phyloP scores from a whole-genome alignment of 2,888 invertebrate species.

The Petrolisthes manimaculis region DNA sequence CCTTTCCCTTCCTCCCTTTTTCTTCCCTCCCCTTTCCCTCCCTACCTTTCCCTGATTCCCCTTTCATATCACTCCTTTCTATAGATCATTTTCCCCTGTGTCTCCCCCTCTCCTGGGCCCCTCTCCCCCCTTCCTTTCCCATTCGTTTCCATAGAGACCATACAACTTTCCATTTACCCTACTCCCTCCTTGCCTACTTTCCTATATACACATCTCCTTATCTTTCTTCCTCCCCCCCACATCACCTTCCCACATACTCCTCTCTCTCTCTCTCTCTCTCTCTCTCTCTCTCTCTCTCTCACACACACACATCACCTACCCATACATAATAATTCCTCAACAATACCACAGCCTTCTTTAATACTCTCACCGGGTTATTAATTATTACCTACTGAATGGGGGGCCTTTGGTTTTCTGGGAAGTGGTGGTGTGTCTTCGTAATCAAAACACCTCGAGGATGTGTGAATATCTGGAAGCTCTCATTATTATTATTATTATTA shows the following conservation, averaged over 20 bases:
- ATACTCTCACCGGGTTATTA: too few species aligned
- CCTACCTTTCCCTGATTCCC: neutral
- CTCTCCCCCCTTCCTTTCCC: neutral
- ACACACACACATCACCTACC: neutral
- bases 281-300: constrained; percentile 26
- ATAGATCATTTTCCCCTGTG: neutral
- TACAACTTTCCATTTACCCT: too few species aligned
- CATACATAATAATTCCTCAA: neutral
- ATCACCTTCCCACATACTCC: neutral
- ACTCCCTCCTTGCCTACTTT: neutral
- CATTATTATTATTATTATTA: constrained; percentile 33
- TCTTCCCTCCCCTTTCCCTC: neutral
- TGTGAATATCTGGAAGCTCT: too few species aligned
- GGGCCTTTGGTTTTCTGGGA: too few species aligned
- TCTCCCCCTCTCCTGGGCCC: neutral
- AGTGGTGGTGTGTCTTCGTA: too few species aligned
- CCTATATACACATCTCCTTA: too few species aligned
- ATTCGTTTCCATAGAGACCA: neutral
- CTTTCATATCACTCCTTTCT: neutral
- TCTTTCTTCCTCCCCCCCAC: neutral
- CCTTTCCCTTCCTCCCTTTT: neutral
- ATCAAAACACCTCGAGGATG: too few species aligned
- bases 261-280: constrained; percentile 25
- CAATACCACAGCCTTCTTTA: too few species aligned
- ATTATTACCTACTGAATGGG: too few species aligned